A percentile compares a stretch with the other conserved stretches of the same genome.
Evolutionary conservation across 2,888 invertebrate genomes (phyloP).

Genomic region (Carcina quercana): DNA sequence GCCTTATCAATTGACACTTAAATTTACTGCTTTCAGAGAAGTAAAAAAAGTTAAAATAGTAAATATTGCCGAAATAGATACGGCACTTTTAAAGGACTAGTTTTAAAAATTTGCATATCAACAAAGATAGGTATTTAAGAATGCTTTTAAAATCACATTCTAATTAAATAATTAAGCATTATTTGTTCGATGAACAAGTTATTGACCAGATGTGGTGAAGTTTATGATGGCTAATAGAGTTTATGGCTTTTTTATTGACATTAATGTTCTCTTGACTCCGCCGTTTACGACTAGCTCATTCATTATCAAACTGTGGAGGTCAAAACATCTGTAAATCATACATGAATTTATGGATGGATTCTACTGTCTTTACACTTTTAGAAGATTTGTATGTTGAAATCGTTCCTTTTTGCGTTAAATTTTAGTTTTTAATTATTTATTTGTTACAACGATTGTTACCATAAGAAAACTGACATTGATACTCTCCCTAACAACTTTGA

Average conservation of each 20-base stretch:
- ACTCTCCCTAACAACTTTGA: no score
- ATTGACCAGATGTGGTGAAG: conserved; percentile 67
- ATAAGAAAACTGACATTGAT: no score
- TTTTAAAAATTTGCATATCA: conserved; percentile 1
- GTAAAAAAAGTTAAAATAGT: conserved; percentile 15
- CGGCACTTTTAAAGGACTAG: neutral
- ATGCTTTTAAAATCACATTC: conserved; percentile 22
- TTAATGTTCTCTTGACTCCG: conserved; percentile 68
- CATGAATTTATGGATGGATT: conserved; percentile 38
- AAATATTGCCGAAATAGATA: conserved; percentile 5
- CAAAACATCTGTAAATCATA: conserved; percentile 68
- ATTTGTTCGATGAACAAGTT: conserved; percentile 62
- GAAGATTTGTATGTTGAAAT: no score
- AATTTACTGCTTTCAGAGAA: conserved; percentile 44
- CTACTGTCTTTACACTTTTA: neutral
- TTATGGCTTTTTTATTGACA: conserved; percentile 73
- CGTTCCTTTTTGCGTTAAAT: no score
- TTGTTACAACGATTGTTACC: no score
- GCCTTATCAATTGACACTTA: conserved; percentile 54
- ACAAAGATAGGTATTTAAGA: conserved; percentile 1
- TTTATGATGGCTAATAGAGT: conserved; percentile 70
- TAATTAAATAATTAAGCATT: conserved; percentile 55
- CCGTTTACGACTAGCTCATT: conserved; percentile 68
- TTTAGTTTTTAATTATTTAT: no score
- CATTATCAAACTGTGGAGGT: conserved; percentile 69